Base-by-base conservation (phyloP, 1,140 invertebrate species). In the Atta cephalotes region DNA sequence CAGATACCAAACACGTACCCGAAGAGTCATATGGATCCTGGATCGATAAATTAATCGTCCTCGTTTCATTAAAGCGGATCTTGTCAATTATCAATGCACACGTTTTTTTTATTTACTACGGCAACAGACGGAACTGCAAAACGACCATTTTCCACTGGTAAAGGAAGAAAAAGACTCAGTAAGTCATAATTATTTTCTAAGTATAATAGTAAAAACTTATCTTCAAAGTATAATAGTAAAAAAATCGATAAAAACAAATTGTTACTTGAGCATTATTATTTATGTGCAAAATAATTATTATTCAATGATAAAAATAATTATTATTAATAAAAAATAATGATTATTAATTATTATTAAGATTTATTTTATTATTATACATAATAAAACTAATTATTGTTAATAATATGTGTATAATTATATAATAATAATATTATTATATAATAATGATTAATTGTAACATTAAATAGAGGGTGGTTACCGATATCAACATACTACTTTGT, bases 21-120 rank as follows among this genome's bases (percentile, higher is more conserved):
- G 63, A 68, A 49, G 14, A 68, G 10, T 79, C 39, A 80, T 31
- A 80, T n/a, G 58, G 16, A n/a, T 39, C 2, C 18, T 45, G 28
- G n/a, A 31, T 35, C 28, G 35, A 35, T 14, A 25, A 86, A 14
- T 16, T 21, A 39, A 49, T 78, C 9, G 25, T 85, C 6, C 21
- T 28, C 62, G 18, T 31, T 28, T 70, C 18, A 18, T 28, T 18
- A 14, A 3, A 76, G 12, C 0, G 3, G 3, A 28, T 5, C 16
- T 58, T 1, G 39, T 21, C 58, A 49, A 14, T 77, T 9, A 14
- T 35, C 25, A 18, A 49, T 5, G 63, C 25, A n/a, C 14, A 49
- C 16, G 1, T 56, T 21, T 53, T 35, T 39, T 39, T 28, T 35
- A 21, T 10, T 9, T 12, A 39, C 62, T 3, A 25, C 14, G 5